Evolutionary conservation across 2,888 invertebrate species (phyloP).

Genomic region (Perithous albicinctus): DNA sequence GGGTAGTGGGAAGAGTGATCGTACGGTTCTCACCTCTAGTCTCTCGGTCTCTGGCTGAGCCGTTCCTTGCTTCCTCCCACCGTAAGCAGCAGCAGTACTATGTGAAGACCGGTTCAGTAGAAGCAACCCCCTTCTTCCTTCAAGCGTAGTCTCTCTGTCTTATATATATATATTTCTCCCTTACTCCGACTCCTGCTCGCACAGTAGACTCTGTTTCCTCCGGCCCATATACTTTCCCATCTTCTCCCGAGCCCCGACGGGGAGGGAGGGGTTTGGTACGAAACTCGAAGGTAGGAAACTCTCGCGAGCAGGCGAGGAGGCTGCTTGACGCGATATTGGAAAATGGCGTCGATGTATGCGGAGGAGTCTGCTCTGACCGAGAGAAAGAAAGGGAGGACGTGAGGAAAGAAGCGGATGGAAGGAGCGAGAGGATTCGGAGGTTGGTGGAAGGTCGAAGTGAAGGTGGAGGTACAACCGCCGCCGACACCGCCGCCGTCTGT

Average conservation of each 20-base stretch:
- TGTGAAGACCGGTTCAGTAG: constrained; percentile 43
- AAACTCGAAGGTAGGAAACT: constrained; percentile 54
- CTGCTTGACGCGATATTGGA: constrained; percentile 83
- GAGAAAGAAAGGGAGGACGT: constrained; percentile 62
- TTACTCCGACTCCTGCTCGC: constrained; percentile 41
- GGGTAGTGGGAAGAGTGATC: constrained; percentile 75
- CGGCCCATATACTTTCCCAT: constrained; percentile 54
- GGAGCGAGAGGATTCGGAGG: constrained; percentile 56
- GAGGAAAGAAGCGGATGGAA: constrained; percentile 65
- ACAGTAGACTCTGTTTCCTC: constrained; percentile 61
- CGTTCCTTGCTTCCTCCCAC: constrained; percentile 60
- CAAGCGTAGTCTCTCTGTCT: constrained; percentile 52
- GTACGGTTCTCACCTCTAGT: constrained; percentile 79
- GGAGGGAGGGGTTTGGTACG: constrained; percentile 62
- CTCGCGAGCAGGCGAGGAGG: constrained; percentile 70
- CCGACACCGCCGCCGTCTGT: constrained; percentile 47
- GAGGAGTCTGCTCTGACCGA: constrained; percentile 70
- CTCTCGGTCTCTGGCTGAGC: constrained; percentile 71
- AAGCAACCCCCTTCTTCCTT: constrained; percentile 65
- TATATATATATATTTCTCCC: constrained; percentile 44
- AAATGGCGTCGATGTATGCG: constrained; percentile 83
- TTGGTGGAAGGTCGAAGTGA: constrained; percentile 59
- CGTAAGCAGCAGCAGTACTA: constrained; percentile 49
- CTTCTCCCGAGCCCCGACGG: constrained; percentile 55
- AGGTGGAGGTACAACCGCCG: constrained; percentile 58